Conservation (phyloP, 2,113 vertebrate genomes). For the Rhea pennata region DNA sequence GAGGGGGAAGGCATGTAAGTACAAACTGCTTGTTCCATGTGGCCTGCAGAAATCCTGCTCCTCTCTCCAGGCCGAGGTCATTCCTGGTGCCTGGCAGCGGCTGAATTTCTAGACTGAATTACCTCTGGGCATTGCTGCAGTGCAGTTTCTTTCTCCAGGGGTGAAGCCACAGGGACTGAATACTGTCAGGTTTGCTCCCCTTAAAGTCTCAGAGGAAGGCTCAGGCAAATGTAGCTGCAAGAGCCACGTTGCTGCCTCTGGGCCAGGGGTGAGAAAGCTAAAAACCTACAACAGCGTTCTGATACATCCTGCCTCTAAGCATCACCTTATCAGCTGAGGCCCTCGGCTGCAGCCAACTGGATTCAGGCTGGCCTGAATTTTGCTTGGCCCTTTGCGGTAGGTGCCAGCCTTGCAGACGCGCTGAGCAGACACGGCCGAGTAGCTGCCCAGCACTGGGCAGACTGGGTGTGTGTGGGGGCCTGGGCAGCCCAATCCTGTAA, state of each 20-base stretch:
- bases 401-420: neutral
- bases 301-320: neutral
- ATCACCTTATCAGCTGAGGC: neutral
- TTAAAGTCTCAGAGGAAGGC: neutral
- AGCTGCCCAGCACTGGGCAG: neutral
- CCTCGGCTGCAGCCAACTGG: neutral
- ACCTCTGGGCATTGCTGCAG: neutral
- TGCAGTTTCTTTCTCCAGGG: neutral
- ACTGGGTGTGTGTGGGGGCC: rapidly evolving
- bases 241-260: neutral
- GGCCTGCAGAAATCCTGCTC: neutral
- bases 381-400: neutral
- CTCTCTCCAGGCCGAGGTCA: rapidly evolving
- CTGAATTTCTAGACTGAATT: neutral
- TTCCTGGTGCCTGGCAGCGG: neutral
- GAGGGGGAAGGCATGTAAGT: neutral
- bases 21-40: neutral
- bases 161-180: neutral
- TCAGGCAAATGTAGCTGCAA: neutral
- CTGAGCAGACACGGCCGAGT: neutral
- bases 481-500: rapidly evolving
- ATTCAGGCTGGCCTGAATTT: neutral
- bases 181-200: neutral
- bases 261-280: neutral
- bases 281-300: neutral